Conservation (phyloP, 1,140 invertebrate genomes). For the Drosophila pachea region DNA sequence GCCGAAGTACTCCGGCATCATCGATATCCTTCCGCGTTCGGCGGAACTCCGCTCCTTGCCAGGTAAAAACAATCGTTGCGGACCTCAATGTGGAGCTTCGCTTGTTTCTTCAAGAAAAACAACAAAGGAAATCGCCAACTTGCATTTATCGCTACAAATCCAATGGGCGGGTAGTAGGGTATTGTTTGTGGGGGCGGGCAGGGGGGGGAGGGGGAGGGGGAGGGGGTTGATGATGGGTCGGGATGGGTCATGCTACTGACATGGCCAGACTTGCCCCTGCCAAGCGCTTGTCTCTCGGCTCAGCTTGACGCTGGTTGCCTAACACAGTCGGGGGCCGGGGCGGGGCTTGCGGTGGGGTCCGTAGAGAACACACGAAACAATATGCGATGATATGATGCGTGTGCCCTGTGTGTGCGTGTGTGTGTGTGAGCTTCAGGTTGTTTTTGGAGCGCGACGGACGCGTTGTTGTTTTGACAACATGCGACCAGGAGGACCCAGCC, state of each 20-base stretch:
- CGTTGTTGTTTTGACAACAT: constrained; percentile 63
- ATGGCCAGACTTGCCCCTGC: constrained; percentile 41
- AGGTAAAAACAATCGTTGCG: constrained; percentile 43
- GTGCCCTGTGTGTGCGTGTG: constrained; percentile 12
- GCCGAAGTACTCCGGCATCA: neutral
- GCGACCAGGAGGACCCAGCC: constrained; percentile 28
- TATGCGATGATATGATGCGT: constrained; percentile 68
- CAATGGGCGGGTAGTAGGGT: neutral
- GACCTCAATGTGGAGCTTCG: constrained; percentile 37
- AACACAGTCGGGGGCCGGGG: neutral
- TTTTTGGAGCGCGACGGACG: constrained; percentile 54
- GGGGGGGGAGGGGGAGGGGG: neutral
- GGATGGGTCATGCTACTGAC: constrained; percentile 15
- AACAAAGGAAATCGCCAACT: constrained; percentile 68
- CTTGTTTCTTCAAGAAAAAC: constrained; percentile 30
- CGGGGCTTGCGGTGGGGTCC: neutral
- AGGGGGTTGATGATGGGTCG: neutral
- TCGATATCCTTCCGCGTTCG: neutral
- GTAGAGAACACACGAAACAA: constrained; percentile 26
- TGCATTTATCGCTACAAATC: constrained; percentile 62
- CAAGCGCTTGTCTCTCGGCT: constrained; percentile 61
- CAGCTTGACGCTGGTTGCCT: constrained; percentile 37
- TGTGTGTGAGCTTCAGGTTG: constrained; percentile 45
- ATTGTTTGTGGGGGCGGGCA: neutral
- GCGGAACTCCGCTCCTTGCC: constrained; percentile 15